phyloP scores from a whole-genome alignment of 2,888 invertebrate species.

The Tribolium freemani region DNA sequence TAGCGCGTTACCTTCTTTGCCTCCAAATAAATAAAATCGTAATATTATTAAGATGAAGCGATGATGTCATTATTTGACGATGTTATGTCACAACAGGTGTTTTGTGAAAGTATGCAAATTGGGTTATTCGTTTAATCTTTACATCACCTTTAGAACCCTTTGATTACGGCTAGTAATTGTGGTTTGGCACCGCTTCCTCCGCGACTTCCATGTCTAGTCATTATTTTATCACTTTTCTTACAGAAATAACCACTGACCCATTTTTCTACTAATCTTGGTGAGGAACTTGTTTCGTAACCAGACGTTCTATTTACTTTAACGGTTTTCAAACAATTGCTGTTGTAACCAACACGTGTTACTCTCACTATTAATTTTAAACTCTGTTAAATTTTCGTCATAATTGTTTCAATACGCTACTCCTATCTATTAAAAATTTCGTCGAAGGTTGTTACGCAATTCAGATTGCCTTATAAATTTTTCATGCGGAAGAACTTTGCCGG shows the following conservation, averaged over 20 bases:
- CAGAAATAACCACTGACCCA: constrained; percentile 24
- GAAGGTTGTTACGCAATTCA: neutral
- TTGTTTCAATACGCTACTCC: neutral
- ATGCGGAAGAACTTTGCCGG: neutral
- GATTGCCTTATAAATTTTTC: neutral
- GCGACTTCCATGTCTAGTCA: constrained; percentile 6
- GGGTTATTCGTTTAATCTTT: constrained; percentile 12
- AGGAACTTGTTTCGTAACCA: constrained; percentile 29
- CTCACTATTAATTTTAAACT: constrained; percentile 10
- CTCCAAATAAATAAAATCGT: constrained; percentile 17
- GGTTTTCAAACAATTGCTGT: constrained; percentile 23
- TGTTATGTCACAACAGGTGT: constrained; percentile 26
- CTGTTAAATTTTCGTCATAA: neutral
- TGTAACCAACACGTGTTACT: constrained; percentile 19
- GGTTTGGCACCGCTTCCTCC: neutral
- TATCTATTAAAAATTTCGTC: neutral
- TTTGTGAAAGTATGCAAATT: constrained; percentile 29
- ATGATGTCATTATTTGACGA: constrained; percentile 34
- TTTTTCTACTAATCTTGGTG: constrained; percentile 25
- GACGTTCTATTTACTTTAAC: constrained; percentile 15
- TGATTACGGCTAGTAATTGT: neutral
- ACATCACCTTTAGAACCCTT: neutral
- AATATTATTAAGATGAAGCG: constrained; percentile 24
- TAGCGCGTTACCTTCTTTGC: constrained; percentile 18
- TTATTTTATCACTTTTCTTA: constrained; percentile 20